phyloP scores from a whole-genome alignment of 64 coral and sea anemone genomes.

The Acropora yongei region DNA sequence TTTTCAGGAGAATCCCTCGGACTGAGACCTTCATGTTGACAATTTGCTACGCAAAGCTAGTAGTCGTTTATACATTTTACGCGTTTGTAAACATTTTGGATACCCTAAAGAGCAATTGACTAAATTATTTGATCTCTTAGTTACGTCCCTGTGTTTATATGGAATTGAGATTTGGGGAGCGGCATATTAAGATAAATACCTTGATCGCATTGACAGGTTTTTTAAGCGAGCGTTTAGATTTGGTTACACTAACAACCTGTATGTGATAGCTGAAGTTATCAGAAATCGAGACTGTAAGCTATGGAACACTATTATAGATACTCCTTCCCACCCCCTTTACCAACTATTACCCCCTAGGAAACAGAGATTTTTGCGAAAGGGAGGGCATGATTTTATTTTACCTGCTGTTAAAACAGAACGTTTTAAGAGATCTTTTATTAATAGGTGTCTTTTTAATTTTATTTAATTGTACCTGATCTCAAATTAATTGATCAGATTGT shows the following conservation, averaged over 20 bases:
- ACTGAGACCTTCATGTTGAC: constrained; percentile 53
- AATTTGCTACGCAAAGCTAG: constrained; percentile 47
- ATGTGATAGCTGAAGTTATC: background rate
- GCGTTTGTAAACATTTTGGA: constrained; percentile 61
- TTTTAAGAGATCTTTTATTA: constrained; percentile 40
- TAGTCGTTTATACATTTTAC: constrained; percentile 63
- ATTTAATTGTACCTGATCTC: constrained; percentile 2
- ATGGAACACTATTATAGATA: constrained; percentile 8
- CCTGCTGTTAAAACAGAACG: constrained; percentile 55
- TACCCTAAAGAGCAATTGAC: constrained; percentile 11
- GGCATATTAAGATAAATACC: constrained; percentile 35
- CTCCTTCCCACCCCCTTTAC: too few species aligned
- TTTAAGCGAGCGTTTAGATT: constrained; percentile 22
- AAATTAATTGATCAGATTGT: constrained; percentile 1
- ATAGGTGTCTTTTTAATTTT: constrained; percentile 27
- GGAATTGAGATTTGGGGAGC: constrained; percentile 60
- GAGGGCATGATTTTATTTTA: constrained; percentile 54
- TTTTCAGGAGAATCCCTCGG: constrained; percentile 65
- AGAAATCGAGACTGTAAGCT: constrained; percentile 11
- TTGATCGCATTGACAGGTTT: constrained; percentile 36
- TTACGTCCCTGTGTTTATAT: constrained; percentile 32
- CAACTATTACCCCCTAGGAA: background rate
- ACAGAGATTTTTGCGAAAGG: constrained; percentile 21
- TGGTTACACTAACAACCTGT: background rate
- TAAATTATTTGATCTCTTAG: background rate